Base-by-base conservation (phyloP, 1,140 invertebrate genomes). In the Tachypleus tridentatus region DNA sequence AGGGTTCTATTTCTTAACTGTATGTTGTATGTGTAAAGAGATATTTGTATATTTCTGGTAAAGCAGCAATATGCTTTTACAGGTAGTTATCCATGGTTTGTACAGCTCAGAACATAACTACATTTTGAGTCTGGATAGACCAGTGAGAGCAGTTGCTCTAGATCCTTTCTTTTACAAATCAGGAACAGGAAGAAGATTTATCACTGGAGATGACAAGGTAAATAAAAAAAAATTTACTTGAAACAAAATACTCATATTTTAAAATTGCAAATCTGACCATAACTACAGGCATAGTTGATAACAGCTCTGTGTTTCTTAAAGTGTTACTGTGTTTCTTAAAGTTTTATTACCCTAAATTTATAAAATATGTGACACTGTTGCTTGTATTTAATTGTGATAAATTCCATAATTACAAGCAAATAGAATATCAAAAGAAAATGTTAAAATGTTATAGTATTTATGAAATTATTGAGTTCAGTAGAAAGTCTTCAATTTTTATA, bases 61-160 rank as follows among this genome's bases (percentile, higher is more conserved):
- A 29, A 29, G 29, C 29, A 29, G 29, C 2, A 29, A 29, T 29
- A 29, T 29, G 29, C 29, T 67, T 49, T 67, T 71, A 8, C 59
- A 79, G 76, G 78, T 81, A 5, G 72, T 77, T 51, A 78, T 82
- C 49, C 76, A 75, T 73, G 91, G 91, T 5, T 77, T 97, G 3
- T 95, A 92, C 74, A 85, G 85, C 48, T 79, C 82, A 58, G 91
- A 95, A 64, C 87, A 89, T 73, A 89, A 89, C 73, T 84, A 89
- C 60, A 84, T 82, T 62, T 78, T 95, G 49, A 85, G 81, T 58
- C 82, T 93, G 70, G 89, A 90, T 6, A 81, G 88, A 69, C 83
- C 87, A 11, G 87, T 98, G 3, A 91, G 93, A 77, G 88, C 88
- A 48, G 84, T 97, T 47, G 87, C 89, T 1, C 83, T 98, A 63